Conservation (phyloP, 2,797 vertebrate genomes). For the Crypturellus tataupa region DNA sequence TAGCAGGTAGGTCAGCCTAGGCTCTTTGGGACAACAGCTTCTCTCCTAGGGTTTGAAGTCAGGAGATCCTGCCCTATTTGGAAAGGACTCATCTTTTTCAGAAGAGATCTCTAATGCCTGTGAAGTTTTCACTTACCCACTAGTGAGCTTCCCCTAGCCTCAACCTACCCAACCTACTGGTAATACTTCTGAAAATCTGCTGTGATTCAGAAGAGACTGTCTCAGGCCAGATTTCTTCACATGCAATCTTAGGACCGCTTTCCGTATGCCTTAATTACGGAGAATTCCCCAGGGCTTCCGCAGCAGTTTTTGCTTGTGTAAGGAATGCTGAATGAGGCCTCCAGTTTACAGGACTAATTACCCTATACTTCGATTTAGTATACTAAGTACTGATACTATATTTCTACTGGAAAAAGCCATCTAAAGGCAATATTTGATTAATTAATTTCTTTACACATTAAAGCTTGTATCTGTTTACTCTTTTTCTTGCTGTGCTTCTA, state of each 20-base stretch:
- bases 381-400: too few relatives aligned
- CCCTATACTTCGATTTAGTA: neutral
- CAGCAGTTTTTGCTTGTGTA: neutral
- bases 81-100: neutral
- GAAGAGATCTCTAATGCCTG: neutral
- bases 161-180: neutral
- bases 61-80: neutral
- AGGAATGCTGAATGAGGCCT: neutral
- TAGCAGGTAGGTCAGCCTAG: neutral
- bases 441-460: conserved; percentile 30
- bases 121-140: neutral
- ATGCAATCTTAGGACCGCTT: neutral
- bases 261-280: neutral
- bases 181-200: neutral
- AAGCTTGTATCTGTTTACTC: neutral
- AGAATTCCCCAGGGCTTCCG: neutral
- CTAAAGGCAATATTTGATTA: conserved; percentile 44
- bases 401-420: neutral
- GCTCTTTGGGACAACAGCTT: neutral
- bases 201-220: neutral
- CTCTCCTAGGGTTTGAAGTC: neutral
- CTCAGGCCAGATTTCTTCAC: neutral
- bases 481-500: neutral
- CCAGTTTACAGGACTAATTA: conserved; percentile 39
- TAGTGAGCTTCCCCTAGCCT: neutral